These are phyloP conservation scores for Micropoecilia bifurca DNA, from an alignment of 2,797 vertebrate genomes.

Conservation along the genomic window DNA sequence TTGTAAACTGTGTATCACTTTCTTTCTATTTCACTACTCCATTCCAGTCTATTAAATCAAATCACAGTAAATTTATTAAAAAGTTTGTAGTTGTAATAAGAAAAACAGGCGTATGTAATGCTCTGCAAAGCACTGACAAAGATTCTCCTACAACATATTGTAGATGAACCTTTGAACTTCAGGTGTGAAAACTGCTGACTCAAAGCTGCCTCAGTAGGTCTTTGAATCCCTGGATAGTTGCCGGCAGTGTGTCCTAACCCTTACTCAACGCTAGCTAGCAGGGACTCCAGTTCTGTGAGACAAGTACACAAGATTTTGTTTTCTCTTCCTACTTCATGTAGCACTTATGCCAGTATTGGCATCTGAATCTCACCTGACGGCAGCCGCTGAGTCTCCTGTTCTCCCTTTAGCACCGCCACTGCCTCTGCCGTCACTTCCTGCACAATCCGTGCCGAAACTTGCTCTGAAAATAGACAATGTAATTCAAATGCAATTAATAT, in stretches of 20 bases:
- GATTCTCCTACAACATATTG: not conserved
- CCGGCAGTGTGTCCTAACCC: not conserved
- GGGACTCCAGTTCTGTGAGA: not conserved
- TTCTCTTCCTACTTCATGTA: not conserved
- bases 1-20: not conserved
- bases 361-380: constrained; percentile 77
- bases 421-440: constrained; percentile 99
- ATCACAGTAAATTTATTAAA: not conserved
- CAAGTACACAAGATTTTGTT: not conserved
- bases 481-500: not conserved
- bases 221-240: not conserved
- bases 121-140: not conserved
- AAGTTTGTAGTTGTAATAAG: not conserved
- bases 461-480: constrained; percentile 80
- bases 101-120: not conserved
- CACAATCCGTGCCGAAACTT: constrained; percentile 97
- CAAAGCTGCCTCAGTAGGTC: not conserved
- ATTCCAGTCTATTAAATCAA: not conserved
- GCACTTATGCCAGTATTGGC: not conserved
- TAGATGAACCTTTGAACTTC: not conserved
- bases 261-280: not conserved
- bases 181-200: not conserved
- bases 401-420: constrained; percentile 96
- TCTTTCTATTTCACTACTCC: not conserved
- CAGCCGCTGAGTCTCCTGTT: constrained; percentile 89